Conservation (phyloP, 2,113 vertebrate species). For the Pitta sordida region DNA sequence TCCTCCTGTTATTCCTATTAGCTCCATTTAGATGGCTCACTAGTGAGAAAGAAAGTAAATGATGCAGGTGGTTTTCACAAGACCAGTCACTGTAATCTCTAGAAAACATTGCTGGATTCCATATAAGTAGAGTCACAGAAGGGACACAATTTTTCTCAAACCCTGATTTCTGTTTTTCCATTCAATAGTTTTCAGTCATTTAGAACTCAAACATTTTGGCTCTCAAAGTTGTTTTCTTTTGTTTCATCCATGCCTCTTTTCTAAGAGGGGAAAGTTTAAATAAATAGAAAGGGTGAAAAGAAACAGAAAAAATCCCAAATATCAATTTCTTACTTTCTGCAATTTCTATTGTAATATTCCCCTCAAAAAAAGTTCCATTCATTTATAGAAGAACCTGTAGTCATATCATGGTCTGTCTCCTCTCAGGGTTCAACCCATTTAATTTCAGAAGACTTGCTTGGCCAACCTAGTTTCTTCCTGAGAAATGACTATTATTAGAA, state of each 20-base stretch:
- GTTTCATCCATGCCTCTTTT: neutral
- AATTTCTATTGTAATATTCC: neutral
- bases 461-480: neutral
- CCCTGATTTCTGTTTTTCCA: neutral
- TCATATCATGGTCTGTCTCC: neutral
- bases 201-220: neutral
- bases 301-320: fast-evolving
- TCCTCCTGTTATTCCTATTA: neutral
- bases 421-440: neutral
- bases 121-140: neutral
- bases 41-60: neutral
- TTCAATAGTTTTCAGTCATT: neutral
- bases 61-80: neutral
- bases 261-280: neutral
- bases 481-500: neutral
- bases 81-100: neutral
- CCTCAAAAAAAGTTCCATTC: neutral
- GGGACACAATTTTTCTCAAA: neutral
- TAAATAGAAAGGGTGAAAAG: neutral
- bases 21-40: neutral
- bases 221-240: neutral
- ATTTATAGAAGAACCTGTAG: neutral
- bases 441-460: neutral
- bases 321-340: neutral
- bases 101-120: neutral